These are phyloP conservation scores for Drosophila fulvimacula DNA, from an alignment of 2,888 invertebrate genomes.

Conservation along the genomic window DNA sequence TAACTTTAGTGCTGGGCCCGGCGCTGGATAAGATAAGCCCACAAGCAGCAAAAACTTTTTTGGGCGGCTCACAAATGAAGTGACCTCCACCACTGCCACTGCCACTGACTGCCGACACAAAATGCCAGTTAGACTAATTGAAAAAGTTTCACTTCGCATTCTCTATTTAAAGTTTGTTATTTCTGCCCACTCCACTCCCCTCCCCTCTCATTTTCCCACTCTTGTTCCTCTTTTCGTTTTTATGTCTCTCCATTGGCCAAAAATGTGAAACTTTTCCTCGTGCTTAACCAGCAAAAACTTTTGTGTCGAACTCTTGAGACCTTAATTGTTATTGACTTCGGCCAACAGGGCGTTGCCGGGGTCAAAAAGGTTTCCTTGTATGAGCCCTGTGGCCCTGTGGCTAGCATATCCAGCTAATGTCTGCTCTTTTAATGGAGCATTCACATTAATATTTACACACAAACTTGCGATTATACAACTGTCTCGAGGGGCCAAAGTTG, in stretches of 20 bases:
- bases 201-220: neutral
- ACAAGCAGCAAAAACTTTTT: neutral
- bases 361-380: slow-evolving; percentile 9
- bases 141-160: slow-evolving; percentile 61
- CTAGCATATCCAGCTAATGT: slow-evolving; percentile 31
- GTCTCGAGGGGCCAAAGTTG: slow-evolving; percentile 17
- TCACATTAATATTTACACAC: slow-evolving; percentile 31
- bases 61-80: slow-evolving; percentile 40
- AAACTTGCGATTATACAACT: slow-evolving; percentile 43
- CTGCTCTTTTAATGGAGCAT: slow-evolving; percentile 47
- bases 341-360: neutral
- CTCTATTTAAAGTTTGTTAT: slow-evolving; percentile 56
- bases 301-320: slow-evolving; percentile 30
- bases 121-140: slow-evolving; percentile 76
- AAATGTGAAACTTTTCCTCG: slow-evolving; percentile 34
- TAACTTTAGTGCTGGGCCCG: slow-evolving; percentile 31
- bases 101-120: slow-evolving; percentile 5
- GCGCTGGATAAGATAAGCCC: slow-evolving; percentile 3
- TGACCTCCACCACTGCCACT: slow-evolving; percentile 20
- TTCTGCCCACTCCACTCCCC: neutral
- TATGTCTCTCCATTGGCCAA: slow-evolving; percentile 24
- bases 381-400: neutral
- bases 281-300: slow-evolving; percentile 42
- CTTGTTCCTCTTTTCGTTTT: slow-evolving; percentile 31
- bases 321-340: slow-evolving; percentile 78